Conservation (phyloP, 2,888 invertebrate species). For the Sesia apiformis region DNA sequence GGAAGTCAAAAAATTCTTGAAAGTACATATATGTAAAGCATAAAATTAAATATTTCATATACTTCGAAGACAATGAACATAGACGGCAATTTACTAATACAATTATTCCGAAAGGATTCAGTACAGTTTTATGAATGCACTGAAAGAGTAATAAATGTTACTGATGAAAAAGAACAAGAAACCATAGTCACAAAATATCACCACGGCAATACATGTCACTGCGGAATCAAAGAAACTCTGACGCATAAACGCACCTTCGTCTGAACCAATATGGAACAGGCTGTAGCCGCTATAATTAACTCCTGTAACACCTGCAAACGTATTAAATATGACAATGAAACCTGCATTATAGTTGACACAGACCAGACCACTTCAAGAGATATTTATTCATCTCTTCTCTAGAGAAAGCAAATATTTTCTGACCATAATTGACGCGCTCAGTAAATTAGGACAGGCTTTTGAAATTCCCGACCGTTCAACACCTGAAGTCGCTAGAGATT, state of each 20-base stretch:
- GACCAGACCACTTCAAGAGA: neutral
- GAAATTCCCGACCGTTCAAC: too few relatives aligned
- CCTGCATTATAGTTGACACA: neutral
- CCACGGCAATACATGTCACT: constrained; percentile 12
- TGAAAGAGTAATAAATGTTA: constrained; percentile 4
- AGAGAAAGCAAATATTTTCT: constrained; percentile 1
- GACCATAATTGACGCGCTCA: too few relatives aligned
- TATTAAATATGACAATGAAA: neutral
- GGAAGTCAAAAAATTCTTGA: too few relatives aligned
- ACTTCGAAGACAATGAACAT: constrained; percentile 7
- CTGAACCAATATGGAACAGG: constrained; percentile 9
- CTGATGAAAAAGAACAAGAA: constrained; percentile 8
- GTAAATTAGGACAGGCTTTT: too few relatives aligned
- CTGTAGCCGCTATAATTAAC: constrained; percentile 12
- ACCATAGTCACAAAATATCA: constrained; percentile 2
- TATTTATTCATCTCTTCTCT: neutral
- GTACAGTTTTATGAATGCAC: constrained; percentile 10
- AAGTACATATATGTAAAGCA: too few relatives aligned
- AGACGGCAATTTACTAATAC: constrained; percentile 3
- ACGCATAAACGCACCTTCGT: constrained; percentile 2
- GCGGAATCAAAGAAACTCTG: constrained; percentile 13
- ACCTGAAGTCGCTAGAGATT: too few relatives aligned
- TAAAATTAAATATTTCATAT: too few relatives aligned
- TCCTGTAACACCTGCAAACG: constrained; percentile 3
- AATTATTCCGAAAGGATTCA: constrained; percentile 5